Evolutionary conservation across 2,797 vertebrate species (phyloP).

Genomic region (Labeo calbasu): DNA sequence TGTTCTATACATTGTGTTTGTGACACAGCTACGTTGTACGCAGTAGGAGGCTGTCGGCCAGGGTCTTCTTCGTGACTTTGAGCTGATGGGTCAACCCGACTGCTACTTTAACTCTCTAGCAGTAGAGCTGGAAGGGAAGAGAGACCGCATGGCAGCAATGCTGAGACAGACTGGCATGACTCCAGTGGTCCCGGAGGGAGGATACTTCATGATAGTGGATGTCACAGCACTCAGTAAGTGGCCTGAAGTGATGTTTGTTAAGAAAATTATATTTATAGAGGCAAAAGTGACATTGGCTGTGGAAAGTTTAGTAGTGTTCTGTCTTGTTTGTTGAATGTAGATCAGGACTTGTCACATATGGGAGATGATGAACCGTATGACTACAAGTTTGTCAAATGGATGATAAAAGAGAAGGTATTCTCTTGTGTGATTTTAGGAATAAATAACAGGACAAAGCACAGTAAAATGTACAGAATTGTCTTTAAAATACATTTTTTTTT

Average conservation of each 20-base stretch:
- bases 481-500: slow-evolving; percentile 15
- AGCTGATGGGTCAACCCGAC: slow-evolving; percentile 86
- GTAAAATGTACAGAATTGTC: too few relatives aligned
- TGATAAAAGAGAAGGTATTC: slow-evolving; percentile 91
- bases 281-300: not conserved
- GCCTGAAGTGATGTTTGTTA: not conserved
- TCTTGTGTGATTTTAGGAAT: not conserved
- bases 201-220: slow-evolving; percentile 94
- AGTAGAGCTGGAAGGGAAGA: slow-evolving; percentile 86
- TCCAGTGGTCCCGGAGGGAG: slow-evolving; percentile 91
- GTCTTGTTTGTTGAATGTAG: slow-evolving; percentile 66
- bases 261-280: not conserved
- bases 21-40: slow-evolving; percentile 3
- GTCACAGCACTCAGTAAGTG: slow-evolving; percentile 85
- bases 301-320: not conserved
- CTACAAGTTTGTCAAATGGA: slow-evolving; percentile 96
- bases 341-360: slow-evolving; percentile 85
- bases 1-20: not conserved
- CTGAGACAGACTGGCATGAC: slow-evolving; percentile 84
- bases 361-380: slow-evolving; percentile 85
- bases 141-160: slow-evolving; percentile 85
- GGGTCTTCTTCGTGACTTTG: slow-evolving; percentile 82
- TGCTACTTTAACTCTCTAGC: slow-evolving; percentile 92
- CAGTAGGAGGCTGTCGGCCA: slow-evolving; percentile 91
- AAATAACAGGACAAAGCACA: not conserved